Base-by-base conservation (phyloP, 1,140 invertebrate species). In the Myzus persicae region DNA sequence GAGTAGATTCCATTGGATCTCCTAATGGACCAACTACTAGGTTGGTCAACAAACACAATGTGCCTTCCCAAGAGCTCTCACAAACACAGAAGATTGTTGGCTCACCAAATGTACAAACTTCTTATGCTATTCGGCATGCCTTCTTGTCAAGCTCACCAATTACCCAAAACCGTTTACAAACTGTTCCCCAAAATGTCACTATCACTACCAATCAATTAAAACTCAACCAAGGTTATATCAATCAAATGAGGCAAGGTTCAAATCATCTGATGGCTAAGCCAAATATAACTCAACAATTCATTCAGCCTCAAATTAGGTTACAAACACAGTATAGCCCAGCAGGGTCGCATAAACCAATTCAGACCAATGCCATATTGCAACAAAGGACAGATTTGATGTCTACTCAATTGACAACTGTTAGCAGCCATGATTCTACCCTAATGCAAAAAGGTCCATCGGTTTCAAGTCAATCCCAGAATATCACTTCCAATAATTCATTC, bases 1-100 rank as follows among this genome's bases (percentile, higher is more conserved):
- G 91, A 93, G 36, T 94, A 76, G 93, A 93, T 93, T 90, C 93
- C 76, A 93, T 93, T 48, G 91, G 91, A 93, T 93, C 91, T 93
- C 91, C 81, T 93, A 93, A 93, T 84, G 91, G 91, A 84, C 81
- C 91, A 93, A 93, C 91, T 84, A 20, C 59, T 36, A 51, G 67
- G 46, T 84, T 81, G 91, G 44, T 93, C 20, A 82, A 84, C 76
- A 93, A 93, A 93, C 81, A 93, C 91, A 93, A 93, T 93, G 91
- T 93, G 91, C 91, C 91, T 93, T 93, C 91, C 91, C 91, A 93
- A 93, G 91, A 93, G 91, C 81, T 93, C 40, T 85, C 91, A 40
- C 91, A 93, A 93, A 93, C 91, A 38, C n/a, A 82, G 14, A 93
- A 85, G 26, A 93, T 85, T 40, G 42, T 93, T 51, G 36, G 91